A percentile compares a stretch with the other conserved stretches of the same genome.
Conservation (phyloP, 23 tunicate species). For the Ascidia mentula region DNA sequence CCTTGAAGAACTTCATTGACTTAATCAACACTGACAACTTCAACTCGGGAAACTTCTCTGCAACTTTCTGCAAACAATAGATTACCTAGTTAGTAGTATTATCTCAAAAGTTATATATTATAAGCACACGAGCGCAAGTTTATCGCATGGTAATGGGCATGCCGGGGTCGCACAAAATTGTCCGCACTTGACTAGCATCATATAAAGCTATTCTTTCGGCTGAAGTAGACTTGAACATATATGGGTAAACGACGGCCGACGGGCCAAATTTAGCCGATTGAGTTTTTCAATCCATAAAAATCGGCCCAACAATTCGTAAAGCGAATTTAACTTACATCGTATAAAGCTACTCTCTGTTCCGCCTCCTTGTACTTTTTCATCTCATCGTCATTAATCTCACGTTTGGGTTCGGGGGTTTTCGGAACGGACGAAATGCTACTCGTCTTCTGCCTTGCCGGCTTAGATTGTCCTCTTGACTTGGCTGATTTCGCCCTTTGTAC, state of each 20-base stretch:
- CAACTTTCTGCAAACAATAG: slow-evolving; percentile 55
- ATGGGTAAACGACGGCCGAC: too few species aligned
- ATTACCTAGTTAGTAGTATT: too few species aligned
- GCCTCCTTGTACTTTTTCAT: background rate
- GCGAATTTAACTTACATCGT: background rate
- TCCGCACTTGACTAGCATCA: too few species aligned
- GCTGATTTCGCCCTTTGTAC: slow-evolving; percentile 11
- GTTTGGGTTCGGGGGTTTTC: background rate
- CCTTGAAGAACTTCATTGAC: slow-evolving; percentile 59
- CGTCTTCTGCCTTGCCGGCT: background rate
- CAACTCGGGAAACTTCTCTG: slow-evolving; percentile 60
- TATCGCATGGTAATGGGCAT: too few species aligned
- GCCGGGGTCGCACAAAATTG: too few species aligned
- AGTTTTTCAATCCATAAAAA: too few species aligned
- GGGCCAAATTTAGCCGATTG: too few species aligned
- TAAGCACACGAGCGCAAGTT: too few species aligned
- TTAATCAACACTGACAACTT: slow-evolving; percentile 60
- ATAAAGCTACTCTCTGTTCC: background rate
- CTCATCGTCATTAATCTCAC: background rate
- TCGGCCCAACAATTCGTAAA: too few species aligned
- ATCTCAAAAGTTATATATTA: too few species aligned
- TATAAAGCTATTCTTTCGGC: too few species aligned
- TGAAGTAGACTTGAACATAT: too few species aligned
- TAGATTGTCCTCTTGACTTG: slow-evolving; percentile 9
- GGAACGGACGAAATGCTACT: background rate